Base-by-base conservation (phyloP, 2,888 invertebrate genomes). In the Leptinotarsa rubiginosa region DNA sequence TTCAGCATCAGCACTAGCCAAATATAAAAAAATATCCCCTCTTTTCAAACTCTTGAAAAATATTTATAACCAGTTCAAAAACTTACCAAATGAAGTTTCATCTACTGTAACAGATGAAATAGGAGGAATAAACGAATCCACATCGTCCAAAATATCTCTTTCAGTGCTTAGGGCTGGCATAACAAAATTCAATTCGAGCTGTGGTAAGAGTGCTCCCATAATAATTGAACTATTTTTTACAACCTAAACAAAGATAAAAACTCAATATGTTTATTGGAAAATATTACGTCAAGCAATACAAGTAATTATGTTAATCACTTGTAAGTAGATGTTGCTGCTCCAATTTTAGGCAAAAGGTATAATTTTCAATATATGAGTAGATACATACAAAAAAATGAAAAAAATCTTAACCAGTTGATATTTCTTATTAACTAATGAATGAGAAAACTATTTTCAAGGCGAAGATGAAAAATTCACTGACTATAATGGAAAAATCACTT, bases 21-120 rank as follows among this genome's bases (percentile, higher is more conserved):
- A 41, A 41, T 41, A 10, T 41, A 41, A 41, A 41, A 41, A 41
- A 41, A 12, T 41, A 41, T 41, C 41, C 41, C 2, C 41, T 41
- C 10, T 10, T 41, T 41, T 41, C 10, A 41, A 41, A 41, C 41
- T 41, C 41, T 31, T 10, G 2, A 12, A 12, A 41, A 41, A 41
- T 41, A 41, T 41, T 41, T n/a, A 50, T 16, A n/a, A 15, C 50
- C n/a, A 13, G 15, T 50, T 16, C 4, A n/a, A 41, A 10, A 41
- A 71, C 79, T 75, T 72, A 83, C 81, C 83, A 54, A 84, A 84
- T 56, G 92, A 87, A 81, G 92, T 88, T 86, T 95, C 91, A 85
- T 96, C 96, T 80, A 93, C 93, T 81, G 96, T 91, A 86, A 95
- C 96, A 79, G 95, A 95, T 7, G 95, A 94, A 88, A 96, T 96